These are phyloP conservation scores for Melinaea menophilus DNA, from an alignment of 2,888 invertebrate species.

Conservation along the genomic window DNA sequence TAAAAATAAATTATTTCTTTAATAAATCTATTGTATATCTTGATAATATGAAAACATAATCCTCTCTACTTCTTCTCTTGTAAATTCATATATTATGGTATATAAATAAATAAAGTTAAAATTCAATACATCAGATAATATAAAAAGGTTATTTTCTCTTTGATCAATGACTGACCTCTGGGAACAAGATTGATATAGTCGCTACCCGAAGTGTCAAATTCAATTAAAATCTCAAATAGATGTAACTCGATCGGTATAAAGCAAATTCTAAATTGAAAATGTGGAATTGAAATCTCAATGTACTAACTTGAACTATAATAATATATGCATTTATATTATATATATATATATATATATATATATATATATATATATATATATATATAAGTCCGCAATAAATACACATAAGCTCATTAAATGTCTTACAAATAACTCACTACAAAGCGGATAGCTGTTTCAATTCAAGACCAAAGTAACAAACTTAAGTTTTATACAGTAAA, in stretches of 20 bases:
- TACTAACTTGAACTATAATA: neutral
- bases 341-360: neutral
- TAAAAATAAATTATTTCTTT: too few relatives aligned
- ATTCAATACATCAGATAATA: constrained; percentile 2
- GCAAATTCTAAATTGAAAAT: neutral
- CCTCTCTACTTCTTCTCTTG: too few relatives aligned
- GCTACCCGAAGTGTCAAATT: constrained; percentile 18
- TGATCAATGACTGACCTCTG: constrained; percentile 12
- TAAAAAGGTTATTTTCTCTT: constrained; percentile 8
- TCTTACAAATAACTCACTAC: neutral
- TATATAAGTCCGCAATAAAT: too few relatives aligned
- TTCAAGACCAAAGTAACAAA: constrained; percentile 4
- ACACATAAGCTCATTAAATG: neutral
- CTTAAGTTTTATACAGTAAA: constrained; percentile 11
- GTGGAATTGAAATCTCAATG: neutral
- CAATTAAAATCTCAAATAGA: constrained; percentile 6
- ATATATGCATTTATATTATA: neutral
- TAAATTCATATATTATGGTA: neutral
- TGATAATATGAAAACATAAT: neutral
- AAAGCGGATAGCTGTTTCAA: neutral
- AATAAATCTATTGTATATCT: too few relatives aligned
- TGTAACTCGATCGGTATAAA: neutral
- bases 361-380: too few relatives aligned
- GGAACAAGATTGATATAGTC: constrained; percentile 18
- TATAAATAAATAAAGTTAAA: neutral